Evolutionary conservation across 1,140 invertebrate species (phyloP), one percentile per base, ranked within the genome.

Genomic region (Antheraea mylitta): DNA sequence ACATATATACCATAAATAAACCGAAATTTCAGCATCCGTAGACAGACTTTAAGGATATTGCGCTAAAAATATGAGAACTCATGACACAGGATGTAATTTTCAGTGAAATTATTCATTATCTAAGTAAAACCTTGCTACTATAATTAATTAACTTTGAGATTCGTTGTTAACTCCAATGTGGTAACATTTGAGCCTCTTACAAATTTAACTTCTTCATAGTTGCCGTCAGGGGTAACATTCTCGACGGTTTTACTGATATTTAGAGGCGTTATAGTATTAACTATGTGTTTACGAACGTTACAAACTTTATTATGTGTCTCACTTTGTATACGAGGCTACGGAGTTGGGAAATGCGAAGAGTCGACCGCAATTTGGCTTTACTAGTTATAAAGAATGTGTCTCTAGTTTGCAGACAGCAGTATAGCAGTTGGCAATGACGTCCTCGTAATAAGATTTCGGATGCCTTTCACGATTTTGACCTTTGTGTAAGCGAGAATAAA

Each of bases 161-260:
- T 48, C 11, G 45, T 3, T 13, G 7, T 13, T 10, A 48, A 48
- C 3, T 48, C 11, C 45, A 10, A 48, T 13, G 45, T 48, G 45
- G 45, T 13, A 48, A 48, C 45, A 48, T 48, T 48, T 10, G 11
- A 48, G 45, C 45, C 45, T 48, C 45, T 48, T 48, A 48, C 11
- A 48, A 48, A 48, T 48, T 48, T 48, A 48, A 48, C 45, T 48
- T 48, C 45, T 48, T 48, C 45, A 48, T 48, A 48, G 45, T 48
- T 48, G 11, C 11, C 45, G 13, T 48, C 45, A 13, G 45, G 45
- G 45, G 45, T 48, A 11, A 48, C 45, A 48, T 48, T 48, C 45
- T 48, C 45, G 11, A 48, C 7, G 45, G 13, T 48, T 48, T 48
- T 48, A 48, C 45, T 48, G 45, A 13, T 11, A 48, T 10, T 48